A percentile compares a stretch with the other conserved stretches of the same genome.
phyloP scores from a whole-genome alignment of 1,140 invertebrate genomes.

The Popillia japonica region DNA sequence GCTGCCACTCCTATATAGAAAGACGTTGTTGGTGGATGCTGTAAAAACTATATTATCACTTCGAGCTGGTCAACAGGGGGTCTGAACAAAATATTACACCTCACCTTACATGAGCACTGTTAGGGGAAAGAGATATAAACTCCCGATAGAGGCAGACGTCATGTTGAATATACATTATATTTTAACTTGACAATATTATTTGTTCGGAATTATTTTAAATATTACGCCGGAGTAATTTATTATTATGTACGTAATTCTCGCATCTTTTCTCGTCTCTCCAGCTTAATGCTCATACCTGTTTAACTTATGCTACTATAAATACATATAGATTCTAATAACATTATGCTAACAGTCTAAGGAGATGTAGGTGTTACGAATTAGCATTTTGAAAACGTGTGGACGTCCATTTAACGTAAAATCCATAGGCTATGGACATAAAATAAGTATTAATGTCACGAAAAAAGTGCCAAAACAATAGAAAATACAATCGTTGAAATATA shows the following conservation, averaged over 20 bases:
- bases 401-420: no score
- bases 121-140: slow-evolving; percentile 36
- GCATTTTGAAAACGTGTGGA: no score
- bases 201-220: slow-evolving; percentile 45
- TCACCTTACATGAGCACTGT: slow-evolving; percentile 40
- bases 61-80: slow-evolving; percentile 47
- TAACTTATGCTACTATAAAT: background rate
- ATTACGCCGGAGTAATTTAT: slow-evolving; percentile 23
- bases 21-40: slow-evolving; percentile 45
- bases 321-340: background rate
- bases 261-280: background rate
- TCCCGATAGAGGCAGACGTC: slow-evolving; percentile 41
- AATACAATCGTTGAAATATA: no score
- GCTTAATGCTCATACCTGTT: background rate
- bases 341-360: no score
- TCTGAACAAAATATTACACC: slow-evolving; percentile 48
- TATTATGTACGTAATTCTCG: background rate
- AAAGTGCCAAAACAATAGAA: no score
- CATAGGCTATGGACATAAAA: no score
- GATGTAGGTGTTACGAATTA: no score
- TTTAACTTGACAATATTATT: slow-evolving; percentile 49
- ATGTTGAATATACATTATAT: slow-evolving; percentile 45
- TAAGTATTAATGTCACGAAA: no score
- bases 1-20: slow-evolving; percentile 47
- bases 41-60: slow-evolving; percentile 57